Conservation (phyloP, 1,140 invertebrate species). For the Araneus ventricosus region DNA sequence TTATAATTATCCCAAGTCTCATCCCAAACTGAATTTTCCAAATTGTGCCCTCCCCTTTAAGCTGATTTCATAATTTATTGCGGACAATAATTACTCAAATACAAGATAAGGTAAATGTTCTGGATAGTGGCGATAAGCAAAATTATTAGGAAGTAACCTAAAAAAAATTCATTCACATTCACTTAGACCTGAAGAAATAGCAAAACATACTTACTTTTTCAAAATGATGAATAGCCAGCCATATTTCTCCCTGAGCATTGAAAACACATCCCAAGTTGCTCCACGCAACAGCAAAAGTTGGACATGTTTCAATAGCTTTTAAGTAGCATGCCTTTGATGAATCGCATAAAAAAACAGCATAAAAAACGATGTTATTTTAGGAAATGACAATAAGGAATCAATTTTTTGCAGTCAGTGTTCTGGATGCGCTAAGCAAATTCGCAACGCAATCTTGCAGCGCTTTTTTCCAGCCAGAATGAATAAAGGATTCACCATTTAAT, state of each 20-base stretch:
- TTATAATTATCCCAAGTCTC: too few species aligned
- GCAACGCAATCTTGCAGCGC: constrained; percentile 50
- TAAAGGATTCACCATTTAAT: not conserved
- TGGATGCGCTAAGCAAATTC: constrained; percentile 51
- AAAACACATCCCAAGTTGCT: constrained; percentile 99
- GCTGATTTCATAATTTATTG: too few species aligned
- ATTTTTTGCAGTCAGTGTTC: constrained; percentile 57
- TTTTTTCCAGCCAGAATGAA: constrained; percentile 64
- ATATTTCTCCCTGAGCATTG: constrained; percentile 99
- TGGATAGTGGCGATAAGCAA: too few species aligned
- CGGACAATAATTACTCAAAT: too few species aligned
- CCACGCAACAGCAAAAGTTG: constrained; percentile 99
- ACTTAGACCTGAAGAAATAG: not conserved
- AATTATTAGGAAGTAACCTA: not conserved
- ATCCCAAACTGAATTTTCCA: too few species aligned
- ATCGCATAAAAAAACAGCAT: constrained; percentile 43
- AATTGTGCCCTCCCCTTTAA: too few species aligned
- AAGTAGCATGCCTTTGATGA: constrained; percentile 96
- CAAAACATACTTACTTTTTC: constrained; percentile 86
- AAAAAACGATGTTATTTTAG: constrained; percentile 45
- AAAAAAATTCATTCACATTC: not conserved
- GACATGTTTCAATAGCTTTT: constrained; percentile 99
- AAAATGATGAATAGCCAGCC: constrained; percentile 99
- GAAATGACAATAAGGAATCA: not conserved
- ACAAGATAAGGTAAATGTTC: too few species aligned